These are phyloP conservation scores for Penelope pileata DNA, from an alignment of 2,113 vertebrate species.

Conservation along the genomic window DNA sequence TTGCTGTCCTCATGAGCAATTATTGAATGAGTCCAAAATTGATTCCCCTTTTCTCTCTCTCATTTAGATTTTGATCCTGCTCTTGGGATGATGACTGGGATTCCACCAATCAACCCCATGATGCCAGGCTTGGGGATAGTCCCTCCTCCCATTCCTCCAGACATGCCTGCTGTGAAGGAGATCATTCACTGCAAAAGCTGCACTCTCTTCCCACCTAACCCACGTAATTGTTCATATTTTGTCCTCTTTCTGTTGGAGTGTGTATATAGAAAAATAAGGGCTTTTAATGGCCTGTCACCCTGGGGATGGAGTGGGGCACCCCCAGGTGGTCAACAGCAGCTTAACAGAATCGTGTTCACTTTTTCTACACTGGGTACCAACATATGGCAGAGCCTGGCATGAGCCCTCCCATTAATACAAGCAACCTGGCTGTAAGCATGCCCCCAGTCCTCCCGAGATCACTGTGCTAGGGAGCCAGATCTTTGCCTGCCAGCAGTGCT, in stretches of 20 bases:
- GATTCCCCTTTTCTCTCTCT: neutral
- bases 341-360: neutral
- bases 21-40: neutral
- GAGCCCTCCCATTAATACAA: neutral
- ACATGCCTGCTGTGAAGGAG: slow-evolving; percentile 90
- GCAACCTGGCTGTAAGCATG: neutral
- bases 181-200: slow-evolving; percentile 98
- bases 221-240: slow-evolving; percentile 80
- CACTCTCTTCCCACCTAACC: slow-evolving; percentile 95
- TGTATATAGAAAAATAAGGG: neutral
- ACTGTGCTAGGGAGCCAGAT: neutral
- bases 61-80: slow-evolving; percentile 89
- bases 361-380: neutral
- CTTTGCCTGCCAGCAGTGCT: neutral
- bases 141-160: slow-evolving; percentile 86
- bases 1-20: neutral
- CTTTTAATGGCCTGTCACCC: neutral
- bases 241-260: rapidly evolving
- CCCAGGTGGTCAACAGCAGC: neutral
- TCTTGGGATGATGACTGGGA: slow-evolving; percentile 93
- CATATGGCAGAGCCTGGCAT: neutral
- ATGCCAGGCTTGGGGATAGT: slow-evolving; percentile 93
- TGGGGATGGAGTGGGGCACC: neutral
- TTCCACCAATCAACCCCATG: slow-evolving; percentile 91
- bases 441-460: neutral